Base-by-base conservation (phyloP, 2,888 invertebrate species). In the Mesoligia furuncula region DNA sequence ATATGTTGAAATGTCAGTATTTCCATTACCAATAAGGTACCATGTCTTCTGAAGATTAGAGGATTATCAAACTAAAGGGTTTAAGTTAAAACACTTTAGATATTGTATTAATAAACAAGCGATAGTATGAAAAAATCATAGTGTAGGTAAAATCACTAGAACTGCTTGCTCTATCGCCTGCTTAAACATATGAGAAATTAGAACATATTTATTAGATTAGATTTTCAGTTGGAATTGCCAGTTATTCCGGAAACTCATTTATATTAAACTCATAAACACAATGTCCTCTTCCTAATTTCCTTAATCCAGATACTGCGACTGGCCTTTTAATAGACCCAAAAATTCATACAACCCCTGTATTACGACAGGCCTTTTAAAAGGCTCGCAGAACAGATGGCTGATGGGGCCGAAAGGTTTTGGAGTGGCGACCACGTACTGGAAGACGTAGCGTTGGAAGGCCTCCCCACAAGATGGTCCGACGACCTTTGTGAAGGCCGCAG, bases 1-100 rank as follows among this genome's bases (percentile, higher is more conserved):
- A 11, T 57, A 57, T 13, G 36, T 61, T 39, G 6, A 6, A 62
- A 24, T n/a, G 11, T 20, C 48, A 65, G 15, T 64, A 36, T 54
- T 36, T 77, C 31, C 17, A n/a, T n/a, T n/a, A 31, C 61, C n/a
- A 39, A 36, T 31, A 13, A 5, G 24, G 6, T 45, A 61, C 13
- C 65, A 59, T 73, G 80, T 74, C 66, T 39, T 13, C 36, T 36
- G 20, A 39, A 59, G 36, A 77, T 45, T 36, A 45, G 0, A 54
- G 11, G 11, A 45, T 61, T 65, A 66, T 15, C 7, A 31, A 45
- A 66, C 4, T 5, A 31, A 31, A 42, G 6, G 9, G 9, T 36
- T 59, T 17, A 3, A 59, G 42, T 59, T 42, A 9, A 31, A 73
- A 48, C 15, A 0, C 31, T 13, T 24, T 24, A 13, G 13, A 45